Evolutionary conservation across 2,113 vertebrate species (phyloP).

Genomic region (Ginglymostoma cirratum): DNA sequence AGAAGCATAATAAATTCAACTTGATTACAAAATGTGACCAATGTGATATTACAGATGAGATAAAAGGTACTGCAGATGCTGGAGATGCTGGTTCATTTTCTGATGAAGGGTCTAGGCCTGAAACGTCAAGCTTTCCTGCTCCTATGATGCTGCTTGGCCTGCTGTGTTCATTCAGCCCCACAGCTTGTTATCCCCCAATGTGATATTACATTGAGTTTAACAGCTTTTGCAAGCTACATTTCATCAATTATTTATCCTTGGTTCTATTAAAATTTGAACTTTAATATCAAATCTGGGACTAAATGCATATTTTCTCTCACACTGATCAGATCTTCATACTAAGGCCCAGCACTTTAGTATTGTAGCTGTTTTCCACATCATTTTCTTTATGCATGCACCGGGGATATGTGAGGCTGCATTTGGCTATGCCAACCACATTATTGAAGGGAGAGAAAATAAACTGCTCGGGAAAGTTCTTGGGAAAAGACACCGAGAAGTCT

Average conservation of each 20-base stretch:
- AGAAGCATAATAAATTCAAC: neutral
- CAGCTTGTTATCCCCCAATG: no score
- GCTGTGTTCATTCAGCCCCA: no score
- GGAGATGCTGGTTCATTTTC: no score
- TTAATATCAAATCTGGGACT: neutral
- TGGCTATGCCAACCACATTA: neutral
- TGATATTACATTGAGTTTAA: neutral
- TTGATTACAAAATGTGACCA: neutral
- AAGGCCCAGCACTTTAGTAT: neutral
- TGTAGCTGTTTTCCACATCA: neutral
- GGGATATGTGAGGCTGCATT: neutral
- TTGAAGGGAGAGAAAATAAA: neutral
- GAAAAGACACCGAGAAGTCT: neutral
- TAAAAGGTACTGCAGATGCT: no score
- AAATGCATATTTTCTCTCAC: neutral
- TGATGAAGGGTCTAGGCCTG: no score
- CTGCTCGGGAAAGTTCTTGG: neutral
- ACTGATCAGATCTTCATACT: neutral
- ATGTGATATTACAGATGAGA: no score
- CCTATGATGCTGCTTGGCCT: no score
- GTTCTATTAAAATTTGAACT: neutral
- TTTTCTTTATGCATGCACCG: neutral
- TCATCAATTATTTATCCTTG: neutral
- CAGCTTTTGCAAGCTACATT: neutral
- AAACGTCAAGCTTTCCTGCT: no score